These are phyloP conservation scores for Melanotaenia boesemani DNA, from an alignment of 2,797 vertebrate species.

Conservation along the genomic window DNA sequence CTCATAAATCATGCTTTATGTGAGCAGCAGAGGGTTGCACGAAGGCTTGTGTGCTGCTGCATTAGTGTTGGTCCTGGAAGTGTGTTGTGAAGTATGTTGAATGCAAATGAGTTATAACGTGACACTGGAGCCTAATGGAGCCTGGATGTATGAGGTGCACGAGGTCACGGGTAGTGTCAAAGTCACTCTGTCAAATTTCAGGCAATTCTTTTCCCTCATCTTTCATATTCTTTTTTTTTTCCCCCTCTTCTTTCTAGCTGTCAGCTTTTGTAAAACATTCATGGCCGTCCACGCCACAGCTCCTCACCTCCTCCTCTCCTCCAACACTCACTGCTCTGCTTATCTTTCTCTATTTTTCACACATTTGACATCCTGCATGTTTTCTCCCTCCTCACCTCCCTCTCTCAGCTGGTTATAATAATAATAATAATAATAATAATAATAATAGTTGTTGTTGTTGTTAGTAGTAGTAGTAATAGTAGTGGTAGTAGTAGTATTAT, in stretches of 20 bases:
- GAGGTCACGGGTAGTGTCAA: slow-evolving; percentile 42
- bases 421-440: too few species aligned
- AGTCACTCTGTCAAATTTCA: slow-evolving; percentile 42
- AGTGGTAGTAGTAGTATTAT: too few species aligned
- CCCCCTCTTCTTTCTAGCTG: slow-evolving; percentile 10
- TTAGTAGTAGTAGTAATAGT: too few species aligned
- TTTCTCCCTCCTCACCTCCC: slow-evolving; percentile 9
- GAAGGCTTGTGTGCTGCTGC: slow-evolving; percentile 8
- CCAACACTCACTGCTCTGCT: slow-evolving; percentile 23
- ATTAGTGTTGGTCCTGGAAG: slow-evolving; percentile 1
- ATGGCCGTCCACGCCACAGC: slow-evolving; percentile 21
- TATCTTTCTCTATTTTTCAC: slow-evolving; percentile 50
- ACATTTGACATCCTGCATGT: slow-evolving; percentile 8
- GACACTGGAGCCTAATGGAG: slow-evolving; percentile 40
- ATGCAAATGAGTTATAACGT: slow-evolving; percentile 35
- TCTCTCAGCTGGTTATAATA: background rate
- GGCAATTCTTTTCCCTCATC: slow-evolving; percentile 5
- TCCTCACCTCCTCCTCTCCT: slow-evolving; percentile 3
- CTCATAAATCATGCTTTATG: slow-evolving; percentile 28
- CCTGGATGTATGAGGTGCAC: slow-evolving; percentile 32
- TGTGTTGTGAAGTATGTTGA: slow-evolving; percentile 20
- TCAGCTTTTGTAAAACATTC: slow-evolving; percentile 56
- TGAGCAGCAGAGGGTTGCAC: slow-evolving; percentile 1
- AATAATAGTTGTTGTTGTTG: too few species aligned
- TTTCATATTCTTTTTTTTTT: slow-evolving; percentile 21